Base-by-base conservation (phyloP, 2,888 invertebrate genomes). In the Vanessa cardui region DNA sequence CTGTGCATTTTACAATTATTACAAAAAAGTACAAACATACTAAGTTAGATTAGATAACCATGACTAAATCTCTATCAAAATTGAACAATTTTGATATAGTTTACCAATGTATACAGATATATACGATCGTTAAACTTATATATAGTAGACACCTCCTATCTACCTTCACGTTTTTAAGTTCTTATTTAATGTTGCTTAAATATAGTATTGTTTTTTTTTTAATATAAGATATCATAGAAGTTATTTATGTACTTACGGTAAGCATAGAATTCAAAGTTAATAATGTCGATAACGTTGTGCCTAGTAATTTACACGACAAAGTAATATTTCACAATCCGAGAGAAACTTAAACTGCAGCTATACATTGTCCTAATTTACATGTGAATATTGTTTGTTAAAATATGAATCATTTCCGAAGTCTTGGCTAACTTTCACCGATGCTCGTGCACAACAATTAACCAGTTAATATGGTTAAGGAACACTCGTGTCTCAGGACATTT, bases 381-480 rank as follows among this genome's bases (percentile, higher is more conserved):
- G 83, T 87, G 83, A 83, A 85, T 86, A 88, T 86, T 88, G 84
- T 84, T 87, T 82, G 83, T 84, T 82, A 81, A 85, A 86, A 86
- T 85, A 87, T 87, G 88, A 89, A 80, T 90, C 87, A 89, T 84
- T 85, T 86, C 78, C 79, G 82, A 85, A 85, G 80, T 80, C 83
- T 78, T 80, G 84, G 81, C 77, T 83, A 83, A 88, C 90, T 92
- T 92, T 92, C 90, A 87, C 90, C 86, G 76, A 73, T 76, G 77
- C 77, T 83, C 56, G 78, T 75, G 77, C 81, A 83, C 81, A 87
- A 88, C 87, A 68, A 72, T 70, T 66, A 68, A 56, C 62, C 66
- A 67, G 63, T 64, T 63, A 69, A 68, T 52, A 64, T 62, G 58
- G 54, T 66, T 39, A 50, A 16, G 39, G 44, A 56, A 18, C 12